phyloP scores from a whole-genome alignment of 2,113 vertebrate genomes.

The Pseudorasbora parva region DNA sequence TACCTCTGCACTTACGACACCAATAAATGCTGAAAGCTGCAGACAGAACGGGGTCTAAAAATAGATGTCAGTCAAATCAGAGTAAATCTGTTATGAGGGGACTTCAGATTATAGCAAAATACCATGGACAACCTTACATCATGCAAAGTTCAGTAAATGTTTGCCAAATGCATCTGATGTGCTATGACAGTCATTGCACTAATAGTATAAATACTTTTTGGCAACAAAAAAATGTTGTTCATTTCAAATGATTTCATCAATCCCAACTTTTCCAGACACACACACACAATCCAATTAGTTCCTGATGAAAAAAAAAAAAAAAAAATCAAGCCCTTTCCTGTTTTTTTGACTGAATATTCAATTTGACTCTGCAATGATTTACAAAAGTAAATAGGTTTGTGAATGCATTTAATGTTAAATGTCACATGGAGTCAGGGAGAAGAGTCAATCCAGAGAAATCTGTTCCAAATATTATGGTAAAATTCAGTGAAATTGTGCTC shows the following conservation, averaged over 20 bases:
- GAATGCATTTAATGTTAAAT: background rate
- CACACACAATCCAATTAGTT: background rate
- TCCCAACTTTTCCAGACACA: background rate
- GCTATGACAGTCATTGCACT: background rate
- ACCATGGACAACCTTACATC: background rate
- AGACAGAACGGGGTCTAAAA: background rate
- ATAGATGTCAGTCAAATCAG: background rate
- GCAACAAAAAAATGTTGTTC: no score
- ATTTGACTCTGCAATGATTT: background rate
- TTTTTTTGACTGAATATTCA: background rate
- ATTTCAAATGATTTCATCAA: no score
- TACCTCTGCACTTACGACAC: background rate
- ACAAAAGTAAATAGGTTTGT: background rate
- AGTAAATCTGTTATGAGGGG: background rate
- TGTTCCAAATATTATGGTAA: no score
- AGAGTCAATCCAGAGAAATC: background rate
- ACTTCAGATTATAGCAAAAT: background rate
- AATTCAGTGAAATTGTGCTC: no score
- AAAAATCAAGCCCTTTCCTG: no score
- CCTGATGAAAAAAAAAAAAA: background rate
- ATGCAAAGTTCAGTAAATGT: background rate
- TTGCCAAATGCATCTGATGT: constrained; percentile 7
- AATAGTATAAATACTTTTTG: no score
- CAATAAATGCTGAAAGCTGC: constrained; percentile 17
- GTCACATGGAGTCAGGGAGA: background rate